These are phyloP conservation scores for Vidua macroura DNA, from an alignment of 2,113 vertebrate species.

Conservation along the genomic window DNA sequence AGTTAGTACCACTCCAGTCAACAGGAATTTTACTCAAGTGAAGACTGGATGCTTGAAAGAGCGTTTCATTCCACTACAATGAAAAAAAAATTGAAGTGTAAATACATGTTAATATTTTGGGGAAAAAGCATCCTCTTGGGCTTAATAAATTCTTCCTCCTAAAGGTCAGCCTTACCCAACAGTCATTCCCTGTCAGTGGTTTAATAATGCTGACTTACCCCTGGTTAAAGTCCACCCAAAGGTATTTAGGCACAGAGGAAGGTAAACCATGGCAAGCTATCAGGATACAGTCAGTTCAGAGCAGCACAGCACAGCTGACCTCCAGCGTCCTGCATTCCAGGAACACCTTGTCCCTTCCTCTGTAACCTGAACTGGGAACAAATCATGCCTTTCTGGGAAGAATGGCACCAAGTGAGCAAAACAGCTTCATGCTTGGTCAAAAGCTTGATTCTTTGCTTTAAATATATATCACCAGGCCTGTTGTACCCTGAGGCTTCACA, in stretches of 20 bases:
- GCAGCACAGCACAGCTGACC: not conserved
- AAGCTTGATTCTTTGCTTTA: not conserved
- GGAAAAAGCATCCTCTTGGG: not conserved
- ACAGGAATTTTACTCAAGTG: not conserved
- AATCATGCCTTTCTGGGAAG: not conserved
- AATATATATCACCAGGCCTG: not conserved
- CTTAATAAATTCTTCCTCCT: not conserved
- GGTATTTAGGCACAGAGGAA: not conserved
- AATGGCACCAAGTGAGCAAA: not conserved
- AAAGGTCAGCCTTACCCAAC: not conserved
- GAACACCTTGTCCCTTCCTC: conserved; percentile 2
- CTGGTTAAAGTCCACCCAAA: not conserved
- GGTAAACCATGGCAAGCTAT: not conserved
- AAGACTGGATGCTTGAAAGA: not conserved
- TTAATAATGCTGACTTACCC: not conserved
- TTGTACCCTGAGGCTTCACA: not conserved
- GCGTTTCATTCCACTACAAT: not conserved
- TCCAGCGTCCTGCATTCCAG: conserved; percentile 2
- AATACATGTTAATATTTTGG: not conserved
- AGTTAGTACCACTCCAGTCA: not conserved
- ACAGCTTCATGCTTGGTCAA: not conserved
- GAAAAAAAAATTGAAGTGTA: not conserved
- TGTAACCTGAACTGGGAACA: not conserved
- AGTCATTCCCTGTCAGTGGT: not conserved
- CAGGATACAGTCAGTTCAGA: not conserved